Evolutionary conservation across 2,113 vertebrate genomes (phyloP), one percentile per base, ranked within the genome.

Genomic region (Apaloderma vittatum): DNA sequence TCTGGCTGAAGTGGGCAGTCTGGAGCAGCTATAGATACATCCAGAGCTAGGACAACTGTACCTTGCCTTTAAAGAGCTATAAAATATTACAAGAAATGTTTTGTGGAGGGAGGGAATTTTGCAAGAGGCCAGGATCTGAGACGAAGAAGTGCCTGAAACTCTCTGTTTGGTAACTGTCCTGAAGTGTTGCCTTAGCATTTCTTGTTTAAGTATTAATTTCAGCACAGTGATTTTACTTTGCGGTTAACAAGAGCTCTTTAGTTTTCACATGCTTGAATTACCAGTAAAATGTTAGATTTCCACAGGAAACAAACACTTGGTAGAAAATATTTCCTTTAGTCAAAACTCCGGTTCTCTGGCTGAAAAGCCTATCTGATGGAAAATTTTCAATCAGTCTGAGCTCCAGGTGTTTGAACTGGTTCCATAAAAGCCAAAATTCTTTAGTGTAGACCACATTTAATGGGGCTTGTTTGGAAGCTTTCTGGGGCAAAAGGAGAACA

Each of bases 301-400:
- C 76, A 96, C 79, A 94, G 95, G 95, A 97, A 97, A 82, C 88
- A 92, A 95, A 92, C 95, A 96, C 82, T 95, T 74, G 52, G 73
- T 86, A 93, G 52, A 93, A 96, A 94, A 89, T 52, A 86, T 95
- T 96, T 96, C 88, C 88, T 96, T 90, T 81, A 80, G 61, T 94
- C 43, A 83, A 90, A 93, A 74, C 36, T 51, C 68, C 0, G 2
- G 23, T 91, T 83, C 72, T 85, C 92, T 93, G 82, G 29, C 61
- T 90, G 37, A 88, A 92, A 90, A 81, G 48, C 17, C 3, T 70
- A 90, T 93, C 86, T 96, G 68, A 93, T 81, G 82, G 90, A 95
- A 97, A 94, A 72, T 90, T 80, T 96, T 97, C 63, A 46, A 3
- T 70, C 72, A 49, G 57, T 17, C n/a, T 4, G 3, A 88, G 26